Evolutionary conservation across 2,113 vertebrate species (phyloP).

Genomic region (Beaufortia kweichowensis): DNA sequence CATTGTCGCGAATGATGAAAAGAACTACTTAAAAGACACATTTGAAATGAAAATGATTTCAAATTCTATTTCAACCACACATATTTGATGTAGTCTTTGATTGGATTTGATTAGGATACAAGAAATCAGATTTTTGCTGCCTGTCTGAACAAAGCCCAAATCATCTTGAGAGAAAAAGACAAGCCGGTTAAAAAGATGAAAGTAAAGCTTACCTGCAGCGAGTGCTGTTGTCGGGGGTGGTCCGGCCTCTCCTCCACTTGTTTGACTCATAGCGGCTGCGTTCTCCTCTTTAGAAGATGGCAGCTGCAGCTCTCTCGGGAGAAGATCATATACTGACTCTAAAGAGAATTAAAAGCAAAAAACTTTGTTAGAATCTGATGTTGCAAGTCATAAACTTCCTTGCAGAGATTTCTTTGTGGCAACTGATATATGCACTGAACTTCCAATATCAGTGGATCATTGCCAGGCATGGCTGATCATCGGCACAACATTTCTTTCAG

Average conservation of each 20-base stretch:
- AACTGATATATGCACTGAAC: conserved; percentile 19
- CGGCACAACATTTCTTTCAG: conserved; percentile 23
- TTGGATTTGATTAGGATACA: too few species aligned
- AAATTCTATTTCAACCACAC: too few species aligned
- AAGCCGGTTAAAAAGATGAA: conserved; percentile 67
- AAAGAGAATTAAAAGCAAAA: conserved; percentile 49
- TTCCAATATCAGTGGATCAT: conserved; percentile 33
- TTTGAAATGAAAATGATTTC: too few species aligned
- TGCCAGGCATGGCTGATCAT: conserved; percentile 8
- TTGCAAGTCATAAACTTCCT: conserved; percentile 11
- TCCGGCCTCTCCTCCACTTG: conserved; percentile 91
- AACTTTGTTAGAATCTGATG: not conserved
- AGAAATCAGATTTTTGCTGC: too few species aligned
- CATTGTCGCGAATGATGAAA: too few species aligned
- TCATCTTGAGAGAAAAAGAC: conserved; percentile 44
- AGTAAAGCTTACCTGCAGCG: conserved; percentile 87
- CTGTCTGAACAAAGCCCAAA: not conserved
- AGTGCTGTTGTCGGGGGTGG: conserved; percentile 86
- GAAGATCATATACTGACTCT: conserved; percentile 98
- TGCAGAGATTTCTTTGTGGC: conserved; percentile 1
- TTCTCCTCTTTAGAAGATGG: conserved; percentile 82
- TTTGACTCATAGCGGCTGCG: conserved; percentile 94
- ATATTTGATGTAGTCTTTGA: too few species aligned
- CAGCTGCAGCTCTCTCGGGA: conserved; percentile 92
- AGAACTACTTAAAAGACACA: too few species aligned